Evolutionary conservation across 92 coral and sea anemone genomes (phyloP).

Genomic region (Porites rus): DNA sequence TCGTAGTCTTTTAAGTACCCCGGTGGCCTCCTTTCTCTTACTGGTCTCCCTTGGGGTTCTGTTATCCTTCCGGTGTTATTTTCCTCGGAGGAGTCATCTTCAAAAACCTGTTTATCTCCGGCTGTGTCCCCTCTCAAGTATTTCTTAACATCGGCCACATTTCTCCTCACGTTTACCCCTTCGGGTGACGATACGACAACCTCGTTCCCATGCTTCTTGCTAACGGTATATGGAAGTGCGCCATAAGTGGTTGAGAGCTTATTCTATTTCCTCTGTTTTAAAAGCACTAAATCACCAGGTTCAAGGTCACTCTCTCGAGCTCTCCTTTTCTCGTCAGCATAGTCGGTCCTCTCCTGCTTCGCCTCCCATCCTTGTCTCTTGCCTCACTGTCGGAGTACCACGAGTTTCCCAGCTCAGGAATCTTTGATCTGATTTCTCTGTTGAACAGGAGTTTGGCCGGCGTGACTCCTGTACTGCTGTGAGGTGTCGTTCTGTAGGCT

Average conservation of each 20-base stretch:
- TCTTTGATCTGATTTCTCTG: too few species aligned
- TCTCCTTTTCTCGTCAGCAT: conserved; percentile 30
- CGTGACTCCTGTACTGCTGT: too few species aligned
- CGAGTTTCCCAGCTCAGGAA: too few species aligned
- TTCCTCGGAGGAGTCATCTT: background rate
- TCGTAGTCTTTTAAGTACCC: too few species aligned
- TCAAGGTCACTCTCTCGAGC: conserved; percentile 20
- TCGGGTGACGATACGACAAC: background rate
- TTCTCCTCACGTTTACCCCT: background rate
- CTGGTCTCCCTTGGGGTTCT: too few species aligned
- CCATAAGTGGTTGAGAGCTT: conserved; percentile 39
- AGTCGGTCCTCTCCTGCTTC: conserved; percentile 49
- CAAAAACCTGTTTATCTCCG: background rate
- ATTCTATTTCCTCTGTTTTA: conserved; percentile 44
- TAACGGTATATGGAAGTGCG: background rate
- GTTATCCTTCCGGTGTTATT: too few species aligned
- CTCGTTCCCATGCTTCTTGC: background rate
- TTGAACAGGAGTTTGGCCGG: too few species aligned
- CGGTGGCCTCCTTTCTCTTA: too few species aligned
- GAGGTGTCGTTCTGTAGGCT: too few species aligned
- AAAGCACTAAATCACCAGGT: conserved; percentile 36
- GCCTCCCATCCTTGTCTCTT: conserved; percentile 35
- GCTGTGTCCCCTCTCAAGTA: background rate
- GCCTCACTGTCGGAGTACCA: conserved; percentile 24
- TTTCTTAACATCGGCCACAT: background rate